Conservation (phyloP, 2,797 vertebrate genomes). For the Carduelis carduelis region DNA sequence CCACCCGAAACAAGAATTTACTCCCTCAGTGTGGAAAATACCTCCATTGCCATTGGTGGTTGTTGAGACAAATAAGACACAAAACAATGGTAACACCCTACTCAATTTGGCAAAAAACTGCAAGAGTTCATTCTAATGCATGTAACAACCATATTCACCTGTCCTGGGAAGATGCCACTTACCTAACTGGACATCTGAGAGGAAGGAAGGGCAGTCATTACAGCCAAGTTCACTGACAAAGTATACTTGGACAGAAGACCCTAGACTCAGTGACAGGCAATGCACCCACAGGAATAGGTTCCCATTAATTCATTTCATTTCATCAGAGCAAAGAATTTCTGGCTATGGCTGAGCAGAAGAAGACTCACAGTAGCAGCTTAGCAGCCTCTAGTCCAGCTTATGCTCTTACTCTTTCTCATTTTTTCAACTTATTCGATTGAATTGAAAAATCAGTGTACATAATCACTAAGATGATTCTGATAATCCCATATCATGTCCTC, state of each 20-base stretch:
- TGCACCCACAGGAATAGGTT: background rate
- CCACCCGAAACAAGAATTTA: background rate
- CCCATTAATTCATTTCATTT: background rate
- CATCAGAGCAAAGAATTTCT: background rate
- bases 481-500: background rate
- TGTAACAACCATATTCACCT: background rate
- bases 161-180: background rate
- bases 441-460: background rate
- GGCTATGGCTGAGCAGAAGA: background rate
- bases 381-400: background rate
- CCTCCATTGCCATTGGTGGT: background rate
- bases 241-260: background rate
- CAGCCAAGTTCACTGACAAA: background rate
- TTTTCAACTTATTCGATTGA: background rate
- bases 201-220: background rate
- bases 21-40: background rate
- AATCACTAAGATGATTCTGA: background rate
- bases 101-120: background rate
- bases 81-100: background rate
- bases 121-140: background rate
- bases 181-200: background rate
- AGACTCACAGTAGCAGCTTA: background rate
- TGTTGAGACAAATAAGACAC: background rate
- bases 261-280: background rate
- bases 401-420: background rate